phyloP scores from a whole-genome alignment of 2,888 invertebrate species.

The Hydriomena furcata region DNA sequence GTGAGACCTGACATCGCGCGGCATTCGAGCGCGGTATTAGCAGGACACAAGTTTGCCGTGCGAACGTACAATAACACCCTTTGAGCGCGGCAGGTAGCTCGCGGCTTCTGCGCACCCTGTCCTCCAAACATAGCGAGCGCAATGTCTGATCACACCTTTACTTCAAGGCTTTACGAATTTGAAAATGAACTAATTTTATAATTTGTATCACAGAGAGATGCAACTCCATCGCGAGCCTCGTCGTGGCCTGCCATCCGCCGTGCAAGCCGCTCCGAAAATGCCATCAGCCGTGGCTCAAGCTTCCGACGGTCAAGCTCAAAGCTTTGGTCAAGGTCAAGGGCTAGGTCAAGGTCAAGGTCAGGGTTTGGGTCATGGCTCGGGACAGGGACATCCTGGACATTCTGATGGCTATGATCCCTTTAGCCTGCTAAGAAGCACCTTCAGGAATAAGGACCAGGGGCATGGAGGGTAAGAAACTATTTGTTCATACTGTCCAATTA shows the following conservation, averaged over 20 bases:
- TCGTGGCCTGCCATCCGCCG: slow-evolving; percentile 45
- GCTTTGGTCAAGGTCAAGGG: slow-evolving; percentile 2
- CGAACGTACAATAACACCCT: too few relatives aligned
- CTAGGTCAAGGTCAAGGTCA: slow-evolving; percentile 6
- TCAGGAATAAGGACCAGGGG: slow-evolving; percentile 52
- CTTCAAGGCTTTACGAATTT: too few relatives aligned
- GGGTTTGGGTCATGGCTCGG: not conserved
- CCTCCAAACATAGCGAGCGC: too few relatives aligned
- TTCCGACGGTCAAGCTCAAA: slow-evolving; percentile 1
- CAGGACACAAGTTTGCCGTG: too few relatives aligned
- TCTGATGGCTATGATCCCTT: slow-evolving; percentile 67
- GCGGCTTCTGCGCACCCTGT: too few relatives aligned
- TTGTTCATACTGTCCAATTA: too few relatives aligned
- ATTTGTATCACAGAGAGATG: slow-evolving; percentile 25
- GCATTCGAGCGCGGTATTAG: too few relatives aligned
- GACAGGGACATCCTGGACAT: not conserved
- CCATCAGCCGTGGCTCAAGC: slow-evolving; percentile 46
- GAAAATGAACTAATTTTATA: not conserved
- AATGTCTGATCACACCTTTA: too few relatives aligned
- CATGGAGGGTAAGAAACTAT: slow-evolving; percentile 1
- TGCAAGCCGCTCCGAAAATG: slow-evolving; percentile 47
- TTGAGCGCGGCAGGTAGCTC: too few relatives aligned
- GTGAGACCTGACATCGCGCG: too few relatives aligned
- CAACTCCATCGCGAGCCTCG: slow-evolving; percentile 33
- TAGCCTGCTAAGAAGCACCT: slow-evolving; percentile 65